Conservation (phyloP, 1,140 invertebrate species). For the Lepidostoma basale region DNA sequence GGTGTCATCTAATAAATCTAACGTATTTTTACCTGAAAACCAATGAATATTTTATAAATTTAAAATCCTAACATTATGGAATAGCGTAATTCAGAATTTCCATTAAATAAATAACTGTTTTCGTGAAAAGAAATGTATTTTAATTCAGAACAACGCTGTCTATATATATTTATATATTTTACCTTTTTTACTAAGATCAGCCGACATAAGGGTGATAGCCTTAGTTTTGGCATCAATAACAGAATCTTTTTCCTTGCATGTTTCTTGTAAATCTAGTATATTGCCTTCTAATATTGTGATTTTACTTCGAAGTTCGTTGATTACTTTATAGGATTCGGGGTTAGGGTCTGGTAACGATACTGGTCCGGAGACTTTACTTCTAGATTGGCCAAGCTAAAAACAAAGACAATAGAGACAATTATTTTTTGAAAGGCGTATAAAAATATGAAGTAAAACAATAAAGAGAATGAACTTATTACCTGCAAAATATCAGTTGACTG, state of each 20-base stretch:
- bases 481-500: conserved; percentile 39
- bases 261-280: conserved; percentile 76
- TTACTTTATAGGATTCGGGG: conserved; percentile 53
- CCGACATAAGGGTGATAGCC: conserved; percentile 79
- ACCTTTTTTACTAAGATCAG: conserved; percentile 74
- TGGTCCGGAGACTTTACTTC: conserved; percentile 11
- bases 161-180: conserved; percentile 34
- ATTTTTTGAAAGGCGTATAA: too few species aligned
- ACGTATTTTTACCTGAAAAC: conserved; percentile 64
- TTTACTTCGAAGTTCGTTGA: conserved; percentile 57
- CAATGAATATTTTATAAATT: background rate
- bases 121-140: conserved; percentile 23
- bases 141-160: too few species aligned
- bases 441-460: background rate
- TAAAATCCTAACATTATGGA: background rate
- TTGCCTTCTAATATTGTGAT: conserved; percentile 68
- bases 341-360: background rate
- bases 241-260: conserved; percentile 83
- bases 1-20: conserved; percentile 76
- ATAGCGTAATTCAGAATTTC: background rate
- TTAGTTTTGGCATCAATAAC: conserved; percentile 84
- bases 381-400: conserved; percentile 37
- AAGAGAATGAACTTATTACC: conserved; percentile 20
- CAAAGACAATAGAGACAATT: conserved; percentile 2
- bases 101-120: background rate